Conservation (phyloP, 2,888 invertebrate species). For the Leucophenga maculata region DNA sequence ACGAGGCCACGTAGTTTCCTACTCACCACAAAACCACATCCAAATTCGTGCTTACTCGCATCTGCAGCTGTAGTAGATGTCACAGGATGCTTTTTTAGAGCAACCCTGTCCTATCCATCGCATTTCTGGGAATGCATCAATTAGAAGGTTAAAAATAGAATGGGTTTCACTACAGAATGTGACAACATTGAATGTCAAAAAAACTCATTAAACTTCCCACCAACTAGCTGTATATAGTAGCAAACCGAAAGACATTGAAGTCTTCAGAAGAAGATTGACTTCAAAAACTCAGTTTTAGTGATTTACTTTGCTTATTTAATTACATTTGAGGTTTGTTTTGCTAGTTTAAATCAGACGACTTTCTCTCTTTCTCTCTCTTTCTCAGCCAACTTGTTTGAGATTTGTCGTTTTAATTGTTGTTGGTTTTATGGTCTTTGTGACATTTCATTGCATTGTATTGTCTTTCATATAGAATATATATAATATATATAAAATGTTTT, state of each 20-base stretch:
- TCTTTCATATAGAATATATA: neutral
- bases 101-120: too few species aligned
- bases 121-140: too few species aligned
- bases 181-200: neutral
- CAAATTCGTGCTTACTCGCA: too few species aligned
- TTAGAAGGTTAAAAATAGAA: too few species aligned
- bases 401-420: conserved; percentile 9
- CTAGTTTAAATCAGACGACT: too few species aligned
- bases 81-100: too few species aligned
- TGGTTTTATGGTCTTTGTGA: neutral
- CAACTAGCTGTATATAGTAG: neutral
- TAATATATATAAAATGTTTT: neutral
- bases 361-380: too few species aligned
- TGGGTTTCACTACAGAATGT: neutral
- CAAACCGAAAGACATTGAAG: neutral
- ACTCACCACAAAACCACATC: too few species aligned
- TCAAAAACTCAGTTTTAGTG: conserved; percentile 4
- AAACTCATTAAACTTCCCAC: neutral
- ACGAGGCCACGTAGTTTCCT: too few species aligned
- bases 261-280: conserved; percentile 16
- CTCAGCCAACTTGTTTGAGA: too few species aligned
- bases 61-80: too few species aligned
- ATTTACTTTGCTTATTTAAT: conserved; percentile 21
- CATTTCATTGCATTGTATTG: neutral
- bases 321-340: conserved; percentile 12